These are phyloP conservation scores for Astyanax mexicanus DNA, from an alignment of 2,797 vertebrate species.

Conservation along the genomic window DNA sequence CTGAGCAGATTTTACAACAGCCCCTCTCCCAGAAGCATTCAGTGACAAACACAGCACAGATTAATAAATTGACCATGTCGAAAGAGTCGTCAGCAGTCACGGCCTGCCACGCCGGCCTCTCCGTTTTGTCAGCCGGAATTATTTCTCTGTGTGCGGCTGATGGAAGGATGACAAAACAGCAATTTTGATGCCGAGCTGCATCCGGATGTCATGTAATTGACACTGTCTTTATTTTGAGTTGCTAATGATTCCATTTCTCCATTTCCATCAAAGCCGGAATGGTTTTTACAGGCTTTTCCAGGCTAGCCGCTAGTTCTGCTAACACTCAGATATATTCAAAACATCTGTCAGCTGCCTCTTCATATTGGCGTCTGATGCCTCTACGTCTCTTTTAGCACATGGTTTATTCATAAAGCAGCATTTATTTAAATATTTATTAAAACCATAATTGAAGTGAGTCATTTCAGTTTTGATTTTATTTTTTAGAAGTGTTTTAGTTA, in stretches of 20 bases:
- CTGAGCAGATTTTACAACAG: neutral
- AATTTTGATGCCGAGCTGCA: neutral
- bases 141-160: neutral
- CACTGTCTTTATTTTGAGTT: neutral
- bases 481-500: neutral
- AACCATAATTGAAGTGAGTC: neutral
- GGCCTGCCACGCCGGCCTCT: neutral
- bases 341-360: constrained; percentile 50
- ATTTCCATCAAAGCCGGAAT: neutral
- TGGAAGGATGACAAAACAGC: neutral
- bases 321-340: constrained; percentile 22
- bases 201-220: neutral
- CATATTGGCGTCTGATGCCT: constrained; percentile 30
- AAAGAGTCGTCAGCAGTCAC: neutral
- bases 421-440: constrained; percentile 5
- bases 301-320: neutral
- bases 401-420: constrained; percentile 45
- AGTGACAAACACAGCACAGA: neutral
- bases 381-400: neutral
- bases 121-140: neutral
- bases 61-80: constrained; percentile 1
- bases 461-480: too few relatives aligned
- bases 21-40: neutral
- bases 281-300: constrained; percentile 25
- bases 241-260: constrained; percentile 44